These are phyloP conservation scores for Heterodera filipjevi DNA, from an alignment of 2,888 invertebrate genomes.

Conservation along the genomic window DNA sequence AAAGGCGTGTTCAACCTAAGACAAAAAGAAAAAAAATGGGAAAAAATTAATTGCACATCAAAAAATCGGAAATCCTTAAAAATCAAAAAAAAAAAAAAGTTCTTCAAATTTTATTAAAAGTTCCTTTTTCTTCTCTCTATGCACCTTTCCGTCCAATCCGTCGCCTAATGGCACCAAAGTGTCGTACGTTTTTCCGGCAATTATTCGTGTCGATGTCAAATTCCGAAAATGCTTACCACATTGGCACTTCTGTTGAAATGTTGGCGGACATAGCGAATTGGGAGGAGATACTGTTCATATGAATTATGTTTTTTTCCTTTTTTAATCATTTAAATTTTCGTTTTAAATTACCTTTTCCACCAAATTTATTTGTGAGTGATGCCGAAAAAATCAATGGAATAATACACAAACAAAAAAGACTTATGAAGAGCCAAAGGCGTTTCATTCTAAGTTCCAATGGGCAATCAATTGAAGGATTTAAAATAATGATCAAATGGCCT, in stretches of 20 bases:
- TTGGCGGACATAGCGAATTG: background rate
- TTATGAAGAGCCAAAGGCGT: background rate
- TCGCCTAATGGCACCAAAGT: conserved; percentile 14
- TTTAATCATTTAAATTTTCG: background rate
- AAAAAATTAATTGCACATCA: no score
- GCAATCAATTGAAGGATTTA: no score
- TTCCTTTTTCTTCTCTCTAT: no score
- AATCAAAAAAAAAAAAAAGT: background rate
- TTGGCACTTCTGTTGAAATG: background rate
- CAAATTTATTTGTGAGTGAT: background rate
- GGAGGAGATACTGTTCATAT: background rate
- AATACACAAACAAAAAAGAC: background rate
- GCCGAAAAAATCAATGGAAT: background rate
- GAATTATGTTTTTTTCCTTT: background rate
- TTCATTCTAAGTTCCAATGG: background rate
- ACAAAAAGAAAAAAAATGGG: no score
- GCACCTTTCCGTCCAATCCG: conserved; percentile 24
- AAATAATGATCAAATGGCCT: no score
- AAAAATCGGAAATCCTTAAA: background rate
- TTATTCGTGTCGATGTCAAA: background rate
- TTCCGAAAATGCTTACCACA: conserved; percentile 15
- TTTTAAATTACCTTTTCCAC: background rate
- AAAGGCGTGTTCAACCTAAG: conserved; percentile 18
- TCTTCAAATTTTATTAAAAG: background rate
- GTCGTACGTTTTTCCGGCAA: conserved; percentile 13